A percentile compares a stretch with the other conserved stretches of the same genome.
These are phyloP conservation scores for Trichomalopsis sarcophagae DNA, from an alignment of 1,140 invertebrate genomes.

Conservation along the genomic window DNA sequence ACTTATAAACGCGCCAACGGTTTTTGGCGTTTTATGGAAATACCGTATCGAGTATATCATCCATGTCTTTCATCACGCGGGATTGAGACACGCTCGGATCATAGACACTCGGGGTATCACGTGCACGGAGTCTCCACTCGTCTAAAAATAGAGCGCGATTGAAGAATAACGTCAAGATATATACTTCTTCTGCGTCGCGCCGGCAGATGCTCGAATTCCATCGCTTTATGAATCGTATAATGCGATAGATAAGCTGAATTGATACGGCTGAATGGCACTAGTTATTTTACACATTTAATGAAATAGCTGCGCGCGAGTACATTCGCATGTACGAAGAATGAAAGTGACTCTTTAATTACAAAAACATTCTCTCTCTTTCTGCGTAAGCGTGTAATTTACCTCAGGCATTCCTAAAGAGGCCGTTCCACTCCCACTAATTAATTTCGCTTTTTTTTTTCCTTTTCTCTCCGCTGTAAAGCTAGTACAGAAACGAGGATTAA, in stretches of 20 bases:
- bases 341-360: background rate
- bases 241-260: too few relatives aligned
- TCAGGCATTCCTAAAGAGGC: background rate
- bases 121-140: background rate
- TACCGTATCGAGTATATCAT: background rate
- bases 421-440: background rate
- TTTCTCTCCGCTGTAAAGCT: too few relatives aligned
- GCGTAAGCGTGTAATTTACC: slow-evolving; percentile 8
- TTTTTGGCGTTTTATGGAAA: background rate
- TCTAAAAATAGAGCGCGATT: slow-evolving; percentile 1
- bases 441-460: background rate
- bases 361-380: background rate
- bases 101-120: too few relatives aligned
- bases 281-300: background rate
- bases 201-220: background rate
- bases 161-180: background rate
- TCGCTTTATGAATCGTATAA: too few relatives aligned
- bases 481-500: too few relatives aligned
- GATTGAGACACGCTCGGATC: too few relatives aligned
- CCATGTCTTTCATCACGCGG: too few relatives aligned
- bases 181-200: background rate
- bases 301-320: background rate
- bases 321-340: background rate
- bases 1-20: background rate
- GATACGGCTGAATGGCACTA: too few relatives aligned